Percentiles rank a stretch among this genome's conserved stretches.
These are phyloP conservation scores for Psittacula cyanocephala DNA, from an alignment of 2,113 vertebrate genomes.

Conservation along the genomic window DNA sequence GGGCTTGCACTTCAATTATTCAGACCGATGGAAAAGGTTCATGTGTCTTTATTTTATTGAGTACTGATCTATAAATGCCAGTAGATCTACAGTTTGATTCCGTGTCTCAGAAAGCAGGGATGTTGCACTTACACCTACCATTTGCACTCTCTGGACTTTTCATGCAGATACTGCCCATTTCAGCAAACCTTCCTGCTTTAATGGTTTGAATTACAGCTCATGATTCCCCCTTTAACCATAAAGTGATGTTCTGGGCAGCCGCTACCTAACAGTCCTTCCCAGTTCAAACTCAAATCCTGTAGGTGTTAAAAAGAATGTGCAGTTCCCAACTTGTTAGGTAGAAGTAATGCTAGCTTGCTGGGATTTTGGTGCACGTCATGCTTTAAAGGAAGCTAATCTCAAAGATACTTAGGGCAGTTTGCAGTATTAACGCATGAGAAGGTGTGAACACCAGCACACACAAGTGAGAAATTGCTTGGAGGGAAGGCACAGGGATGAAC, in stretches of 20 bases:
- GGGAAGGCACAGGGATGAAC: neutral
- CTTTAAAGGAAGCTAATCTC: neutral
- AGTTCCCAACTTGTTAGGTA: neutral
- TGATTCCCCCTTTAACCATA: neutral
- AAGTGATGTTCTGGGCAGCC: neutral
- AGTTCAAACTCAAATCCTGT: neutral
- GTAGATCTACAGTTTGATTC: neutral
- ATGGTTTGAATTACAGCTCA: neutral
- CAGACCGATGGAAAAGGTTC: neutral
- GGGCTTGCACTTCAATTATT: neutral
- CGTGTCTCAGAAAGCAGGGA: neutral
- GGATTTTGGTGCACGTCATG: neutral
- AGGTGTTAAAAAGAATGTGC: neutral
- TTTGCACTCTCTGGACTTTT: neutral
- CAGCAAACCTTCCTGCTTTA: neutral
- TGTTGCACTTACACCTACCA: neutral
- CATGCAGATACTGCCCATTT: neutral
- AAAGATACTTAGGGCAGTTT: neutral
- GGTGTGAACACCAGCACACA: neutral
- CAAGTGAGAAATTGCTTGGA: slow-evolving; percentile 11
- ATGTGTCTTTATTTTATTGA: neutral
- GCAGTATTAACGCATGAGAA: neutral
- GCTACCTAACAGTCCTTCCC: neutral
- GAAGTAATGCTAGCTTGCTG: neutral
- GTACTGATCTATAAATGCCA: neutral